phyloP scores from a whole-genome alignment of 2,797 vertebrate genomes.

The Otolemur crassicaudatus region DNA sequence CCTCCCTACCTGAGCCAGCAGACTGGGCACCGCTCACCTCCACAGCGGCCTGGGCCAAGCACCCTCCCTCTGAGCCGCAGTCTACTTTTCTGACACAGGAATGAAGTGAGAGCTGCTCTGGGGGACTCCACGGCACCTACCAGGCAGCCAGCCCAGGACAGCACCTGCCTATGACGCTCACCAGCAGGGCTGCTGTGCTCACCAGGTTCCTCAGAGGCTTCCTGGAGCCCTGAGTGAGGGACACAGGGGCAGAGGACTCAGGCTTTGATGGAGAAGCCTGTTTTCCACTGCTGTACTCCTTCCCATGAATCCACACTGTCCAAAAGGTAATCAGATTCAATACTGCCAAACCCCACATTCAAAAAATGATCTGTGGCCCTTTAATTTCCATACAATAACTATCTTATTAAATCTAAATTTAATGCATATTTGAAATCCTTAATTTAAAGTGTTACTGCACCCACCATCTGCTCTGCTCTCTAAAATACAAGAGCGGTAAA shows the following conservation, averaged over 20 bases:
- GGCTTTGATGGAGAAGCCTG: neutral
- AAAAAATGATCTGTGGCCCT: slow-evolving; percentile 80
- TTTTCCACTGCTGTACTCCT: fast-evolving
- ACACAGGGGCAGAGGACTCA: neutral
- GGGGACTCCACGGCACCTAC: fast-evolving
- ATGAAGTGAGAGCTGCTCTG: neutral
- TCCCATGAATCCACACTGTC: fast-evolving
- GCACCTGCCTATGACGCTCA: fast-evolving
- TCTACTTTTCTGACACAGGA: neutral
- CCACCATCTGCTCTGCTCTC: slow-evolving; percentile 83
- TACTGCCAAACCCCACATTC: slow-evolving; percentile 42
- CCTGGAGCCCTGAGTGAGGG: neutral
- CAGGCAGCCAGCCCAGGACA: neutral
- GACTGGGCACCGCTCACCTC: neutral
- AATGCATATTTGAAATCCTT: slow-evolving; percentile 85
- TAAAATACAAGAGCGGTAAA: slow-evolving; percentile 74
- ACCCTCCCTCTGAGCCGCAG: neutral
- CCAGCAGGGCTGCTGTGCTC: neutral
- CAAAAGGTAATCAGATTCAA: fast-evolving
- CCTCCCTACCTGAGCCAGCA: neutral
- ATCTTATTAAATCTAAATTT: slow-evolving; percentile 86
- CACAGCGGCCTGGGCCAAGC: too few relatives aligned
- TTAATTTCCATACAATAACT: slow-evolving; percentile 83
- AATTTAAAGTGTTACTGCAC: slow-evolving; percentile 81
- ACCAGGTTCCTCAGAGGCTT: neutral